Conservation (phyloP, 1,140 invertebrate species). For the Scaptomyza pallida region DNA sequence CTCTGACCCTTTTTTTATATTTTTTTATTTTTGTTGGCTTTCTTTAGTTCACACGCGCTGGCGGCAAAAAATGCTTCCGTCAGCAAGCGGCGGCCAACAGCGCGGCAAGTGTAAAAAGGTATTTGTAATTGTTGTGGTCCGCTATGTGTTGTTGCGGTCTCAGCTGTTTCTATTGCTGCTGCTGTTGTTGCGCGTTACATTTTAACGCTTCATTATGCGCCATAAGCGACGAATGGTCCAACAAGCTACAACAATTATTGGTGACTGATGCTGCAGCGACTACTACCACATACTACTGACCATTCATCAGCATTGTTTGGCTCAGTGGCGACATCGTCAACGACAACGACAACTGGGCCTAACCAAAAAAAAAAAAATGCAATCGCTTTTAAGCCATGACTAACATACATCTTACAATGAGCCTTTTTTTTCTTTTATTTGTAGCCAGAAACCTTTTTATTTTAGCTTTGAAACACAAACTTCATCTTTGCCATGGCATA, state of each 20-base stretch:
- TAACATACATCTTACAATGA: constrained; percentile 28
- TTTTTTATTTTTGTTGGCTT: too few species aligned
- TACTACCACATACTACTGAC: constrained; percentile 11
- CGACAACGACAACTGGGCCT: constrained; percentile 15
- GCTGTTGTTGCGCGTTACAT: constrained; percentile 70
- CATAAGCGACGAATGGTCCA: constrained; percentile 52
- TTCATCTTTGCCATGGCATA: neutral
- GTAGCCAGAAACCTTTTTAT: neutral
- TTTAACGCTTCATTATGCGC: constrained; percentile 79
- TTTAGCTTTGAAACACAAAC: neutral
- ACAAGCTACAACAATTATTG: constrained; percentile 65
- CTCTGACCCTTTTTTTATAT: constrained; percentile 73
- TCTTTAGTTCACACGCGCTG: constrained; percentile 78
- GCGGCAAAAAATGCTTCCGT: constrained; percentile 69
- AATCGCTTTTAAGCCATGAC: constrained; percentile 26
- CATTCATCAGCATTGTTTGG: constrained; percentile 32
- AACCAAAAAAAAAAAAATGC: constrained; percentile 33
- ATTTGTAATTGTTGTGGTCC: constrained; percentile 74
- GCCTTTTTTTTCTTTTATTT: constrained; percentile 32
- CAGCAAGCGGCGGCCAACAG: constrained; percentile 56
- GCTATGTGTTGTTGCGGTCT: constrained; percentile 30
- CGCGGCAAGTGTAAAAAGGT: constrained; percentile 71
- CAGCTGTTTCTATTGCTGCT: constrained; percentile 15
- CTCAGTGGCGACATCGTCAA: constrained; percentile 22
- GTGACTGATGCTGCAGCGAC: constrained; percentile 30